Percentiles rank a stretch among this genome's conserved stretches.
phyloP scores from a whole-genome alignment of 1,140 invertebrate genomes.

The Thaumatotibia leucotreta region DNA sequence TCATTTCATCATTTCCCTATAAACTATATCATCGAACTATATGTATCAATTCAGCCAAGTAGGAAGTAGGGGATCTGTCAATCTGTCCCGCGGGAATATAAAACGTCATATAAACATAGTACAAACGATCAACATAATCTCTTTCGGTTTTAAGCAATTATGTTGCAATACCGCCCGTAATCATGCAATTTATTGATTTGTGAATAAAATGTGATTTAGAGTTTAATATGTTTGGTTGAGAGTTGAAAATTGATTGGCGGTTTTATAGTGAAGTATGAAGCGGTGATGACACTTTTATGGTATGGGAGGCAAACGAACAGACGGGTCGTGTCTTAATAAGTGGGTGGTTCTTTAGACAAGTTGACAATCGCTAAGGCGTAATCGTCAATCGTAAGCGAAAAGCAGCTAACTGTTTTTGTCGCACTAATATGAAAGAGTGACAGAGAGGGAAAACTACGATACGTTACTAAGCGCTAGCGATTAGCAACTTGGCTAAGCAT shows the following conservation, averaged over 20 bases:
- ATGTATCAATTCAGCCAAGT: background rate
- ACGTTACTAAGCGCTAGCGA: no score
- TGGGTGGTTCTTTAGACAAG: no score
- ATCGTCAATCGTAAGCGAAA: no score
- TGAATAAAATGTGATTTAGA: background rate
- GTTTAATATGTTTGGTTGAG: background rate
- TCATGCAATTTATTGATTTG: slow-evolving; percentile 12
- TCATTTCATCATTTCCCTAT: background rate
- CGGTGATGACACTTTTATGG: no score
- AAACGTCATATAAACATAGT: background rate
- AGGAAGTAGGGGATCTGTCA: background rate
- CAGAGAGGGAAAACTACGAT: no score
- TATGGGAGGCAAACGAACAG: no score
- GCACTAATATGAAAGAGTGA: no score
- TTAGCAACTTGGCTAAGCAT: no score
- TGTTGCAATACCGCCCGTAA: background rate
- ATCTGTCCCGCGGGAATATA: background rate
- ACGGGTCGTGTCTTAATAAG: no score
- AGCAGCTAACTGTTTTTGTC: no score
- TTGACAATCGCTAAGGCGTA: no score
- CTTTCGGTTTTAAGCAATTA: background rate
- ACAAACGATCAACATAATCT: background rate
- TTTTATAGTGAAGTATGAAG: no score
- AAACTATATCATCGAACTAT: background rate
- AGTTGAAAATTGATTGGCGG: background rate